phyloP scores from a whole-genome alignment of 2,797 vertebrate species.

The Enteromius trimaculatus region DNA sequence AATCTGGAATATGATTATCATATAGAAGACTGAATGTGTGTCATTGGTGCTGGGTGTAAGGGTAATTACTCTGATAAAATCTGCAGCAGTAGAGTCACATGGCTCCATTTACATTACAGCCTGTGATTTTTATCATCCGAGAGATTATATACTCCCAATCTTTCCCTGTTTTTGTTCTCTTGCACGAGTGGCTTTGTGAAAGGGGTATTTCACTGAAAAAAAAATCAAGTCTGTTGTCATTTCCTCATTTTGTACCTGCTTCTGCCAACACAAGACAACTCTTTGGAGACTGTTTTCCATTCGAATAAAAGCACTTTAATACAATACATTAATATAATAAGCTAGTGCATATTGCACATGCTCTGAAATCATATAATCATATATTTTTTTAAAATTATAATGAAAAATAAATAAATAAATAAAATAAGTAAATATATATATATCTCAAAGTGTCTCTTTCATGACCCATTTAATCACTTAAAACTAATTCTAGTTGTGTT shows the following conservation, averaged over 20 bases:
- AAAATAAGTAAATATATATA: no score
- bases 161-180: background rate
- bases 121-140: conserved; percentile 44
- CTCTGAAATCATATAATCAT: background rate
- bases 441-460: background rate
- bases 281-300: background rate
- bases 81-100: conserved; percentile 38
- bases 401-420: no score
- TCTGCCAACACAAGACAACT: background rate
- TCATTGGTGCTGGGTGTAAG: conserved; percentile 48
- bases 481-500: background rate
- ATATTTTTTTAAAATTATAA: background rate
- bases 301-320: no score
- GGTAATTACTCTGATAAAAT: conserved; percentile 60
- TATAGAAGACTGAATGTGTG: conserved; percentile 40
- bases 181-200: background rate
- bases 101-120: conserved; percentile 44
- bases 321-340: background rate
- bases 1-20: conserved; percentile 52
- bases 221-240: background rate
- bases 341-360: background rate
- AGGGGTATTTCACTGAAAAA: background rate
- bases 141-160: background rate
- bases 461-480: background rate
- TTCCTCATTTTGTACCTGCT: background rate